A percentile compares a stretch with the other conserved stretches of the same genome.
Evolutionary conservation across 1,140 invertebrate genomes (phyloP).

Genomic region (Doryteuthis pealeii): DNA sequence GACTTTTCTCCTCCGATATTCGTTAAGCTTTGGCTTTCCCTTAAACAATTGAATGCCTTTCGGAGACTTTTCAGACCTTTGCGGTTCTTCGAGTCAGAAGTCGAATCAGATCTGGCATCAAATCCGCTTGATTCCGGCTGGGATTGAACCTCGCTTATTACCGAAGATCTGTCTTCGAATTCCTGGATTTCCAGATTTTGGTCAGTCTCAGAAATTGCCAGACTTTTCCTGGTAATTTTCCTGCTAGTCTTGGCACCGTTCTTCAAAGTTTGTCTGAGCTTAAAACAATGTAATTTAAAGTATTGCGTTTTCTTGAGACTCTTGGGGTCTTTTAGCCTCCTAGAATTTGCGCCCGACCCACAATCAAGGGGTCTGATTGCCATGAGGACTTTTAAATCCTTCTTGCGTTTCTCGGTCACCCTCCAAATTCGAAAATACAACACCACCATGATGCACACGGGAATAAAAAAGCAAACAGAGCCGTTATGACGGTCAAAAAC

Average conservation of each 20-base stretch:
- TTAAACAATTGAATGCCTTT: no score
- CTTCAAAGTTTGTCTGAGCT: slow-evolving; percentile 25
- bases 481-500: slow-evolving; percentile 82
- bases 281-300: slow-evolving; percentile 33
- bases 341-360: background rate
- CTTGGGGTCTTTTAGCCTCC: background rate
- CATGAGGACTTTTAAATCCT: slow-evolving; percentile 92
- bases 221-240: slow-evolving; percentile 13
- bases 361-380: slow-evolving; percentile 64
- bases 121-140: no score
- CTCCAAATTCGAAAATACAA: slow-evolving; percentile 76
- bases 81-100: no score
- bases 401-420: slow-evolving; percentile 87
- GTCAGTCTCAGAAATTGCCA: background rate
- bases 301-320: slow-evolving; percentile 32
- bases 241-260: slow-evolving; percentile 20
- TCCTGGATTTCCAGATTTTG: no score
- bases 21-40: no score
- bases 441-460: slow-evolving; percentile 68
- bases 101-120: no score
- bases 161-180: no score
- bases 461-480: slow-evolving; percentile 93
- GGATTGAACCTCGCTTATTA: no score
- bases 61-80: no score
- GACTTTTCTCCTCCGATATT: no score